Evolutionary conservation across 2,888 invertebrate genomes (phyloP).

Genomic region (Caenorhabditis japonica): DNA sequence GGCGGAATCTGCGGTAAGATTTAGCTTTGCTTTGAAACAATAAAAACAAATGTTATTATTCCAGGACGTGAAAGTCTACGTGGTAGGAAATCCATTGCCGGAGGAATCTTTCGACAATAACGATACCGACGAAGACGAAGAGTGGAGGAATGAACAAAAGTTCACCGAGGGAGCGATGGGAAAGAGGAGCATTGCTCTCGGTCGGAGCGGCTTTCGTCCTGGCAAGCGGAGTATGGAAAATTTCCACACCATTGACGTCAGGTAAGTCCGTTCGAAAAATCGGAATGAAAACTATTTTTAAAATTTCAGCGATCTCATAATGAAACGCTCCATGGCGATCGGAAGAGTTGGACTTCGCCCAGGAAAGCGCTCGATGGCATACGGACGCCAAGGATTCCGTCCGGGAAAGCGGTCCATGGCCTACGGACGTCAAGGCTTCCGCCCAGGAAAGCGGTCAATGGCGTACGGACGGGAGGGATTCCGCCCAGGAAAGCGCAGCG

Average conservation of each 20-base stretch:
- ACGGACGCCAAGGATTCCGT: slow-evolving; percentile 71
- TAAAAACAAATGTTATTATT: not conserved
- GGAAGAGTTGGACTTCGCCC: slow-evolving; percentile 72
- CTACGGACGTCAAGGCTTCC: slow-evolving; percentile 69
- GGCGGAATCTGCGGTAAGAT: slow-evolving; percentile 25
- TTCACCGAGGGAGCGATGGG: slow-evolving; percentile 54
- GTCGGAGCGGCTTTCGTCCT: slow-evolving; percentile 70
- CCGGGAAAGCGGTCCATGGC: slow-evolving; percentile 75
- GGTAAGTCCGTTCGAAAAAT: slow-evolving; percentile 6
- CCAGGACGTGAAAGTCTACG: slow-evolving; percentile 31
- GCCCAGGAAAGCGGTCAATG: slow-evolving; percentile 73
- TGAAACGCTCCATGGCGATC: slow-evolving; percentile 70
- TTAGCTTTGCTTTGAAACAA: not conserved
- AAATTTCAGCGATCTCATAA: slow-evolving; percentile 36
- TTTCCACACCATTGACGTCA: slow-evolving; percentile 39
- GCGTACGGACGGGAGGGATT: slow-evolving; percentile 71
- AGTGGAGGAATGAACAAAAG: slow-evolving; percentile 38
- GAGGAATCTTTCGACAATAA: slow-evolving; percentile 1
- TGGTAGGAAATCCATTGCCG: slow-evolving; percentile 11
- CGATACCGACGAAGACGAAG: slow-evolving; percentile 26
- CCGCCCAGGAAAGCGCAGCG: slow-evolving; percentile 71
- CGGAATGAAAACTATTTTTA: not conserved
- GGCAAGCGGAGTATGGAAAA: slow-evolving; percentile 51
- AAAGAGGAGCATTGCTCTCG: slow-evolving; percentile 73
- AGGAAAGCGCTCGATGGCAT: slow-evolving; percentile 73